Evolutionary conservation across 1,140 invertebrate genomes (phyloP), one percentile per base, ranked within the genome.

Genomic region (Bicyclus anynana): DNA sequence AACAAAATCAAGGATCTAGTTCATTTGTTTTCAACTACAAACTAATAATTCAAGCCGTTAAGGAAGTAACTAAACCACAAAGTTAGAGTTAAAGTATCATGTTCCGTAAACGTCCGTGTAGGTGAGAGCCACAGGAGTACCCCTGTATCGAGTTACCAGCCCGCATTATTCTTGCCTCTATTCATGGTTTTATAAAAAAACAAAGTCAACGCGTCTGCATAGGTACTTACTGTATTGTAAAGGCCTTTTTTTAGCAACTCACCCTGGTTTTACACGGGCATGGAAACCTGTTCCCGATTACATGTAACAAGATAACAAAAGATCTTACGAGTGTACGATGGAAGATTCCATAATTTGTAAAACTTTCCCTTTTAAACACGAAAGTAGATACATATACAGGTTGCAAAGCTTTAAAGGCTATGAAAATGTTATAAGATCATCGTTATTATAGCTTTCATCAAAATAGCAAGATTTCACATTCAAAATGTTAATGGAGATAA

Each of bases 231-330:
- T 60, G 52, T 60, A 60, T 33, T 33, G 29, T 33, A 44, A 26
- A 44, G 14, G 50, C 69, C 71, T 70, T 78, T 70, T 76, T 65
- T 78, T 67, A 62, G 61, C 61, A 59, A 59, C 62, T 60, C 66
- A 66, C 69, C 59, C 62, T 54, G 64, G 53, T 62, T 67, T 65
- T 65, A 67, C 65, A 59, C 62, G 69, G 66, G 66, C 69, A 68
- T 61, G 59, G 62, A 66, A 74, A 79, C 73, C 71, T 65, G 75
- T 78, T 74, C 62, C 62, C 62, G 62, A 74, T 67, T 62, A 67
- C 68, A 65, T 70, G 62, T 70, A 68, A 69, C 69, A 62, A 72
- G 69, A 66, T 69, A 69, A 76, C 73, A 76, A 76, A 76, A 67
- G 67, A 55, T 53, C 27, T 53, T 42, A 0, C 20, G 9, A 33